phyloP scores from a whole-genome alignment of 2,113 vertebrate genomes.

The Gobio gobio region DNA sequence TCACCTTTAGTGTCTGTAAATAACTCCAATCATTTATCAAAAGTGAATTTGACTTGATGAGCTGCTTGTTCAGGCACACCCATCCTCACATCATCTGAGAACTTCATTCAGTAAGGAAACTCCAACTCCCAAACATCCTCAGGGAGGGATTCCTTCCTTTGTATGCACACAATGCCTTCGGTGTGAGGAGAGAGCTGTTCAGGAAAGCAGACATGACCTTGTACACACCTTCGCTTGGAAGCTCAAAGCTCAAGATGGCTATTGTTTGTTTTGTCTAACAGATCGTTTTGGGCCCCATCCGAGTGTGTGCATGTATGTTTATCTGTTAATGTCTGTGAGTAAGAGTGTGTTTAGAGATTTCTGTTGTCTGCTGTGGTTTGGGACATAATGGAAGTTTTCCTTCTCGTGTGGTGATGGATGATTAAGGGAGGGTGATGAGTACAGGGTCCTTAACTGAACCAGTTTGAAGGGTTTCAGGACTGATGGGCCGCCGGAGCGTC shows the following conservation, averaged over 20 bases:
- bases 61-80: conserved; percentile 32
- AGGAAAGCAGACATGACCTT: conserved; percentile 57
- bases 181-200: conserved; percentile 30
- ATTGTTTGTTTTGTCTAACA: conserved; percentile 56
- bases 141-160: conserved; percentile 61
- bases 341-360: conserved; percentile 17
- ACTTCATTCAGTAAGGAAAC: conserved; percentile 50
- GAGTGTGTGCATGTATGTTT: conserved; percentile 27
- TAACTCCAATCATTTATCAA: background rate
- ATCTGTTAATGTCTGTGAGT: conserved; percentile 29
- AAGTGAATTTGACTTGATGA: background rate
- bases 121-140: conserved; percentile 54
- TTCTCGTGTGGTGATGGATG: conserved; percentile 24
- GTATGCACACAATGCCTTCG: conserved; percentile 50
- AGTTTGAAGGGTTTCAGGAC: conserved; percentile 27
- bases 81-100: conserved; percentile 45
- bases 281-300: conserved; percentile 27
- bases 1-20: background rate
- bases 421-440: conserved; percentile 11
- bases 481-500: conserved; percentile 4
- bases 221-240: conserved; percentile 51
- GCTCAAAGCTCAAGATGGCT: conserved; percentile 17
- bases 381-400: conserved; percentile 25
- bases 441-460: conserved; percentile 36
- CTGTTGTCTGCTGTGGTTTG: conserved; percentile 6